phyloP scores from a whole-genome alignment of 92 coral and sea anemone genomes.

The Heteractis magnifica region DNA sequence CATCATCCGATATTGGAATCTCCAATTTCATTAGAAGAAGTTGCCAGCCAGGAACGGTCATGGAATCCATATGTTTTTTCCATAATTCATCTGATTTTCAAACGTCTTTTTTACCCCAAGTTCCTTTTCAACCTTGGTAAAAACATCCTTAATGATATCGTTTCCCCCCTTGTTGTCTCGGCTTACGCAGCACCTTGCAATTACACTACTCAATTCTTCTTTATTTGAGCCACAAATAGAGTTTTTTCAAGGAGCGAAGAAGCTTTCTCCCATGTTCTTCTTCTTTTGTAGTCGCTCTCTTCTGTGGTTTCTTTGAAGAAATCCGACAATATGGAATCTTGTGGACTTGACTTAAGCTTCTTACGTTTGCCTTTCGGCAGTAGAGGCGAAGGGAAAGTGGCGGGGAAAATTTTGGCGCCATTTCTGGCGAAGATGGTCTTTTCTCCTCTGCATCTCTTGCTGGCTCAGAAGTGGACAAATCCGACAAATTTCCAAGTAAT shows the following conservation, averaged over 20 bases:
- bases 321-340: neutral
- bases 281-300: no score
- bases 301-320: neutral
- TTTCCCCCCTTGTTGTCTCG: neutral
- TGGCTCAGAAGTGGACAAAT: neutral
- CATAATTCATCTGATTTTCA: neutral
- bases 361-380: neutral
- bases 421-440: neutral
- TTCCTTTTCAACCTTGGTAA: neutral
- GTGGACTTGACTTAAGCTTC: no score
- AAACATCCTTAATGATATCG: neutral
- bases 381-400: neutral
- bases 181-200: constrained; percentile 23
- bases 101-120: neutral
- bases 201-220: constrained; percentile 10
- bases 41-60: constrained; percentile 11
- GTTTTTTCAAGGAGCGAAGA: neutral
- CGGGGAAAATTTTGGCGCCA: neutral
- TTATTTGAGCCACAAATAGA: neutral
- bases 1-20: no score
- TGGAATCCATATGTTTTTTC: neutral
- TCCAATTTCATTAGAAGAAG: neutral
- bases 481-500: neutral
- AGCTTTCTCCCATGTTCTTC: neutral
- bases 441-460: neutral